A percentile compares a stretch with the other conserved stretches of the same genome.
These are phyloP conservation scores for Pachypeltis micranthus DNA, from an alignment of 1,140 invertebrate genomes.

Conservation along the genomic window DNA sequence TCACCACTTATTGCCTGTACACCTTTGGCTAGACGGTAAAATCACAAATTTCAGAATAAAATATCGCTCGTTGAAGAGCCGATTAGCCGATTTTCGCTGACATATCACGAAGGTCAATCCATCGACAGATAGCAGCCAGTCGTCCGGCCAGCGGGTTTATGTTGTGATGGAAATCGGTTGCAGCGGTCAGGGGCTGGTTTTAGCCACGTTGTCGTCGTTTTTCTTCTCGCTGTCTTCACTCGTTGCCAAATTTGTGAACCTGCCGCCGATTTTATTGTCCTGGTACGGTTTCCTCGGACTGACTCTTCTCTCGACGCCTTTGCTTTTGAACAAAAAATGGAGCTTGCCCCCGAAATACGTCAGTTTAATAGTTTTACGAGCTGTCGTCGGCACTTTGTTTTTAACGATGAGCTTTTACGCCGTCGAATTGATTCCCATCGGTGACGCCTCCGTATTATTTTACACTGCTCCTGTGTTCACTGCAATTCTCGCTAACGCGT, in stretches of 20 bases:
- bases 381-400: slow-evolving; percentile 3
- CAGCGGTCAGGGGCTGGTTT: neutral
- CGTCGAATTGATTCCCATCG: slow-evolving; percentile 12
- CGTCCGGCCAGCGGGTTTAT: too few relatives aligned
- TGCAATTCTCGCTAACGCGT: neutral
- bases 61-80: too few relatives aligned
- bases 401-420: slow-evolving; percentile 6
- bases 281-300: neutral
- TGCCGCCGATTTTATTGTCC: neutral
- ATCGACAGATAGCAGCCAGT: too few relatives aligned
- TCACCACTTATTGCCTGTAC: too few relatives aligned
- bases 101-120: too few relatives aligned
- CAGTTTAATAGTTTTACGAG: neutral
- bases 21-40: too few relatives aligned
- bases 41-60: too few relatives aligned
- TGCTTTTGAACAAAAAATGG: neutral
- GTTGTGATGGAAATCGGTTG: too few relatives aligned
- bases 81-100: too few relatives aligned
- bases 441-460: slow-evolving; percentile 13
- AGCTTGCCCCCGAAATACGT: neutral
- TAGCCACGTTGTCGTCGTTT: neutral
- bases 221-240: neutral
- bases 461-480: slow-evolving; percentile 15
- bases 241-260: neutral
- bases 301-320: neutral